Evolutionary conservation across 2,888 invertebrate species (phyloP).

Genomic region (Drosophila phalerata): DNA sequence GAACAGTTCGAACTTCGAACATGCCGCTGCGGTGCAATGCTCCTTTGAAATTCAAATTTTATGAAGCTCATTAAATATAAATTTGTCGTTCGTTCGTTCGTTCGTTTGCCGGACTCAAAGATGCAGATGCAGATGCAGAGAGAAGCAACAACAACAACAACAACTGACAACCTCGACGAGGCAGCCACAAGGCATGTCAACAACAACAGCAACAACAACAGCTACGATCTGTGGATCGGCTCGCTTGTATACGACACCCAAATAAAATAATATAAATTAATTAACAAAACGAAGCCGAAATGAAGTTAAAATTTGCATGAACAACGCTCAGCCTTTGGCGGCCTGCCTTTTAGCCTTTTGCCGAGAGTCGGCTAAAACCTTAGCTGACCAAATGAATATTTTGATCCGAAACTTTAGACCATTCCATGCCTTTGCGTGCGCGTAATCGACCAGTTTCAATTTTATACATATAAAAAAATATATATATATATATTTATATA

Average conservation of each 20-base stretch:
- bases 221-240: constrained; percentile 42
- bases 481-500: constrained; percentile 43
- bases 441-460: constrained; percentile 67
- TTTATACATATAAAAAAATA: constrained; percentile 15
- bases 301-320: constrained; percentile 81
- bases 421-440: constrained; percentile 72
- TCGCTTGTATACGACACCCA: constrained; percentile 76
- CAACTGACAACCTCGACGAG: constrained; percentile 20
- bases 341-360: constrained; percentile 41
- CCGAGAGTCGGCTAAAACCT: constrained; percentile 9
- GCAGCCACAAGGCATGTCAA: constrained; percentile 60
- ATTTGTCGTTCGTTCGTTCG: constrained; percentile 83
- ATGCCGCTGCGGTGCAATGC: constrained; percentile 79
- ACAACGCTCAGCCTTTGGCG: constrained; percentile 76
- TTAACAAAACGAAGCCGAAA: constrained; percentile 83
- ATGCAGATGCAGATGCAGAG: constrained; percentile 12
- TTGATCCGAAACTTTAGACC: constrained; percentile 12
- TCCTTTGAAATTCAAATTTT: constrained; percentile 86
- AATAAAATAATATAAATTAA: constrained; percentile 85
- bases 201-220: constrained; percentile 34
- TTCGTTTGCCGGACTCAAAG: constrained; percentile 44
- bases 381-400: constrained; percentile 34
- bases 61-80: constrained; percentile 86
- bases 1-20: constrained; percentile 51
- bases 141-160: constrained; percentile 24